phyloP scores from a whole-genome alignment of 2,113 vertebrate genomes.

The Arenaria interpres region DNA sequence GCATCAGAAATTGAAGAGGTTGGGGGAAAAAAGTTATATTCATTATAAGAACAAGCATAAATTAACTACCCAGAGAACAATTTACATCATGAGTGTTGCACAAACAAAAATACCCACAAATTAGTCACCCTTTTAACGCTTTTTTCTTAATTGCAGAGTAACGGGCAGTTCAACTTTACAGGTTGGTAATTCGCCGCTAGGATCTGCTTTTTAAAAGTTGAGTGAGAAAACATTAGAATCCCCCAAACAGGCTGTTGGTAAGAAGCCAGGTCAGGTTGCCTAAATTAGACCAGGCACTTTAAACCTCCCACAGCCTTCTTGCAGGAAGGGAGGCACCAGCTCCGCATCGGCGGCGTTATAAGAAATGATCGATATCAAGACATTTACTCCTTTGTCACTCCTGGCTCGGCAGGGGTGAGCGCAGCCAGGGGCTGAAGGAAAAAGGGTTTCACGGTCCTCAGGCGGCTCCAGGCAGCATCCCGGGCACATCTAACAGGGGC shows the following conservation, averaged over 20 bases:
- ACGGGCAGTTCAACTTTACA: neutral
- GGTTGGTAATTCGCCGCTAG: neutral
- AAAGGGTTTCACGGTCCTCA: neutral
- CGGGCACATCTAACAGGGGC: neutral
- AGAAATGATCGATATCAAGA: neutral
- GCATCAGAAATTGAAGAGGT: neutral
- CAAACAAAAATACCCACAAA: neutral
- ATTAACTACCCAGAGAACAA: neutral
- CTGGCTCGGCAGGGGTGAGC: neutral
- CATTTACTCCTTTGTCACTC: neutral
- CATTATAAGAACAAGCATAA: neutral
- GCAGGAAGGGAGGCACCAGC: neutral
- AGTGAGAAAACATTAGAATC: neutral
- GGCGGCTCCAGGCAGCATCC: neutral
- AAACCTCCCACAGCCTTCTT: neutral
- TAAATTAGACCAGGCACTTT: neutral
- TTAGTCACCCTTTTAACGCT: neutral
- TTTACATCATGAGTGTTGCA: neutral
- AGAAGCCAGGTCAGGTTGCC: neutral
- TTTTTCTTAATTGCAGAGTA: conserved; percentile 5
- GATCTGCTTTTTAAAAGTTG: neutral
- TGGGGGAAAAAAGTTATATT: neutral
- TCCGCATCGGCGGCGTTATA: neutral
- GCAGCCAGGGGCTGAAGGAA: neutral
- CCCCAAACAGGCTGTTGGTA: neutral